phyloP scores from a whole-genome alignment of 2,113 vertebrate species.

The Microcebus lehilahytsara region DNA sequence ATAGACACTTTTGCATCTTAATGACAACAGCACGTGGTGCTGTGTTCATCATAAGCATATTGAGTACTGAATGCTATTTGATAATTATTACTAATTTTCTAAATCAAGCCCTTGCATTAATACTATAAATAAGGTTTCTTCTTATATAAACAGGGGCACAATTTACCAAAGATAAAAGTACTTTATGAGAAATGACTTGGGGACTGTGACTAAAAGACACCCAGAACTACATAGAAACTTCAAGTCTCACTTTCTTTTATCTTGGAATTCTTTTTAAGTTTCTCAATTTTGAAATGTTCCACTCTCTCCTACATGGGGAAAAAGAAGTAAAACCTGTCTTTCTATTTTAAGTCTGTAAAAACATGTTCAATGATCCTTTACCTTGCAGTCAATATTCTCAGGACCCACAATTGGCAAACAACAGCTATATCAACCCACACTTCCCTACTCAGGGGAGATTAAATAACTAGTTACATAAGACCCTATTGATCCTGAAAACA shows the following conservation, averaged over 20 bases:
- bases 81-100: not conserved
- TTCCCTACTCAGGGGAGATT: not conserved
- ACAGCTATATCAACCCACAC: not conserved
- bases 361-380: slow-evolving; percentile 55
- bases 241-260: slow-evolving; percentile 82
- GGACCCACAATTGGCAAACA: not conserved
- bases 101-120: not conserved
- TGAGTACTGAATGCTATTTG: not conserved
- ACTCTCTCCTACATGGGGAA: slow-evolving; percentile 77
- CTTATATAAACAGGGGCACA: slow-evolving; percentile 28
- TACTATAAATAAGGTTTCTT: slow-evolving; percentile 12
- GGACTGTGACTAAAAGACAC: slow-evolving; percentile 81
- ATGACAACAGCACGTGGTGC: not conserved
- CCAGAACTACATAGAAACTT: slow-evolving; percentile 77
- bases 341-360: slow-evolving; percentile 77
- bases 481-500: too few relatives aligned
- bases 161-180: slow-evolving; percentile 66
- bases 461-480: not conserved
- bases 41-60: fast-evolving
- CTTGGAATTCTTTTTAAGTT: slow-evolving; percentile 76
- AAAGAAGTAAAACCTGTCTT: slow-evolving; percentile 81
- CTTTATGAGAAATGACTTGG: slow-evolving; percentile 83
- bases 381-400: not conserved
- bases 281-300: slow-evolving; percentile 79
- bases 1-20: not conserved